These are phyloP conservation scores for Gastrophysa polygoni DNA, from an alignment of 2,888 invertebrate species.

Conservation along the genomic window DNA sequence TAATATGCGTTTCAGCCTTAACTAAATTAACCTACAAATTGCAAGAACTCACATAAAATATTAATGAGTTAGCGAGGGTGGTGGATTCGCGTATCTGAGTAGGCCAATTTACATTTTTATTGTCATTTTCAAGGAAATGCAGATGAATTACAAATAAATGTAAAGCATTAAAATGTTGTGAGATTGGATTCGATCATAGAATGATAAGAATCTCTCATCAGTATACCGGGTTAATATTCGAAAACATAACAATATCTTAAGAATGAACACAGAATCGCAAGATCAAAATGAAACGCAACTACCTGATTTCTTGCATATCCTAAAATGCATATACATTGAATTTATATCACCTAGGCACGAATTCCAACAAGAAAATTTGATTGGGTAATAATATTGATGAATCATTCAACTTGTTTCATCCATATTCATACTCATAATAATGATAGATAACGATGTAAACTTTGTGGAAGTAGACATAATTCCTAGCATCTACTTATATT, in stretches of 20 bases:
- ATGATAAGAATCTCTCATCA: conserved; percentile 45
- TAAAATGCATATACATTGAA: no score
- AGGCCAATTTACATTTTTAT: conserved; percentile 49
- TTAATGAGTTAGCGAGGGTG: conserved; percentile 12
- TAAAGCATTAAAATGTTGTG: conserved; percentile 45
- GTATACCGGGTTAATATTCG: no score
- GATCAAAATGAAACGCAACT: no score
- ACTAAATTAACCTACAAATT: conserved; percentile 4
- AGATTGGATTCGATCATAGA: conserved; percentile 36
- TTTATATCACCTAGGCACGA: no score
- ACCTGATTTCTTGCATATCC: no score
- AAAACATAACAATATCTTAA: no score
- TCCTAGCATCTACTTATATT: neutral
- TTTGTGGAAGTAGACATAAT: neutral
- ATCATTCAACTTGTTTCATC: no score
- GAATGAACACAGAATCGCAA: no score
- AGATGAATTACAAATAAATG: conserved; percentile 43
- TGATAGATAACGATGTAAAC: no score
- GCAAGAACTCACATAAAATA: conserved; percentile 6
- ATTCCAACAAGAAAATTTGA: no score
- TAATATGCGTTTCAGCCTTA: neutral
- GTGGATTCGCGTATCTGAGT: conserved; percentile 30
- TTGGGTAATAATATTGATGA: no score
- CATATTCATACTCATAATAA: no score
- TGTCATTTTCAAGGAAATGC: conserved; percentile 50